A percentile compares a stretch with the other conserved stretches of the same genome.
Evolutionary conservation across 2,797 vertebrate species (phyloP).

Genomic region (Sparidentex hasta): DNA sequence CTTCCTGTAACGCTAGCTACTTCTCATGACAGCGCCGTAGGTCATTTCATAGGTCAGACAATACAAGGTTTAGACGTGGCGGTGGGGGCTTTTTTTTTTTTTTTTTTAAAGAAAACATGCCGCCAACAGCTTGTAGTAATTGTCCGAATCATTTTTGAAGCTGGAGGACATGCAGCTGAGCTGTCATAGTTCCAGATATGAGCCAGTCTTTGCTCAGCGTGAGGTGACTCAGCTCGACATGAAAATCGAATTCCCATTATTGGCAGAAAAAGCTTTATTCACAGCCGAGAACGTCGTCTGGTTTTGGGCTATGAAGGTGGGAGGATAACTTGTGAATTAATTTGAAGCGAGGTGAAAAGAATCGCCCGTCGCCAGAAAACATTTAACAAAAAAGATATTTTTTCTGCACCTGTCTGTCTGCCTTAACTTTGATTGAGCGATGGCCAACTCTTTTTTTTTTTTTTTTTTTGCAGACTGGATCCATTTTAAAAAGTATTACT

Average conservation of each 20-base stretch:
- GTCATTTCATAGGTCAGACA: constrained; percentile 24
- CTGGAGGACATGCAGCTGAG: constrained; percentile 2
- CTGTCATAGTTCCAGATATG: background rate
- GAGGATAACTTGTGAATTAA: constrained; percentile 3
- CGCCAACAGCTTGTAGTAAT: constrained; percentile 38
- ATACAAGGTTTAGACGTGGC: background rate
- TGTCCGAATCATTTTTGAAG: constrained; percentile 28
- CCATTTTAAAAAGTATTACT: constrained; percentile 10
- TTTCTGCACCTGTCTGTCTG: background rate
- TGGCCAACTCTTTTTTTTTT: background rate
- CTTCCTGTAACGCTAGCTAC: constrained; percentile 28
- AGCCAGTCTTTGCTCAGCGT: background rate
- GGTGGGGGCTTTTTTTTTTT: background rate
- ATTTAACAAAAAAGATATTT: background rate
- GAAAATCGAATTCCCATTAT: constrained; percentile 11
- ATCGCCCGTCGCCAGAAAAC: background rate
- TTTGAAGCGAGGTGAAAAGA: background rate
- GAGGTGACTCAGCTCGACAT: constrained; percentile 20
- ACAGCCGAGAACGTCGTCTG: background rate
- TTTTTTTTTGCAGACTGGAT: background rate
- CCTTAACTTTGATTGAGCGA: background rate
- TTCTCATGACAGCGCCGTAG: background rate
- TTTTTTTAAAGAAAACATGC: background rate
- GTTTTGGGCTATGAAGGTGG: background rate
- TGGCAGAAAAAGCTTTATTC: constrained; percentile 7